Conservation (phyloP, 2,888 invertebrate genomes). For the Platycnemis pennipes region DNA sequence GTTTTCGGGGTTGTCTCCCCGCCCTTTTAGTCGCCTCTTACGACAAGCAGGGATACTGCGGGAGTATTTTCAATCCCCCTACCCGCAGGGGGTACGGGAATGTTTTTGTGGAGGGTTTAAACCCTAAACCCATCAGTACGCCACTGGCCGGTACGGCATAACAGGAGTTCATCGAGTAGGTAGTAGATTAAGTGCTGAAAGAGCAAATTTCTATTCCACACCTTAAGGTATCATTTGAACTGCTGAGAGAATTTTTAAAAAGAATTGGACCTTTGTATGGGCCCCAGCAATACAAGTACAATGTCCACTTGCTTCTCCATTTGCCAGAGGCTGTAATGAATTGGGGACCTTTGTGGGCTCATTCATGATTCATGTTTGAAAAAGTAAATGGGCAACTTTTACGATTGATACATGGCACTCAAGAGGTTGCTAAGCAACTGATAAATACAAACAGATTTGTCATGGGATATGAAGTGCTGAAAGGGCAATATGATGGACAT, state of each 20-base stretch:
- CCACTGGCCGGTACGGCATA: too few species aligned
- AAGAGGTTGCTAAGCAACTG: neutral
- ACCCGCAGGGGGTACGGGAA: too few species aligned
- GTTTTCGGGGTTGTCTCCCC: too few species aligned
- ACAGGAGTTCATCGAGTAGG: too few species aligned
- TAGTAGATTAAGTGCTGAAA: too few species aligned
- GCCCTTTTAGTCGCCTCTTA: too few species aligned
- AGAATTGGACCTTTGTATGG: constrained; percentile 28
- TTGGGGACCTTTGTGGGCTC: constrained; percentile 43
- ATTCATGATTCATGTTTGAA: constrained; percentile 26
- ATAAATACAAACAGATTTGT: constrained; percentile 1
- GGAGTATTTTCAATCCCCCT: too few species aligned
- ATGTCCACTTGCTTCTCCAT: constrained; percentile 7
- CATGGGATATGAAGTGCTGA: neutral
- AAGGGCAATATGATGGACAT: neutral
- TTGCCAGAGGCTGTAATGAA: neutral
- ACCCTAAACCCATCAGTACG: too few species aligned
- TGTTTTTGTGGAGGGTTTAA: too few species aligned
- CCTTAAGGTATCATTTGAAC: neutral
- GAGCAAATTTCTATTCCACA: neutral
- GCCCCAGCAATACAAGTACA: neutral
- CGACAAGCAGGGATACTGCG: too few species aligned
- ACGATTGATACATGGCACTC: constrained; percentile 10
- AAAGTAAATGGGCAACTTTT: constrained; percentile 18
- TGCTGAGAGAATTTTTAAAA: neutral